A percentile compares a stretch with the other conserved stretches of the same genome.
Conservation (phyloP, 2,797 vertebrate species). For the Dipus sagitta region DNA sequence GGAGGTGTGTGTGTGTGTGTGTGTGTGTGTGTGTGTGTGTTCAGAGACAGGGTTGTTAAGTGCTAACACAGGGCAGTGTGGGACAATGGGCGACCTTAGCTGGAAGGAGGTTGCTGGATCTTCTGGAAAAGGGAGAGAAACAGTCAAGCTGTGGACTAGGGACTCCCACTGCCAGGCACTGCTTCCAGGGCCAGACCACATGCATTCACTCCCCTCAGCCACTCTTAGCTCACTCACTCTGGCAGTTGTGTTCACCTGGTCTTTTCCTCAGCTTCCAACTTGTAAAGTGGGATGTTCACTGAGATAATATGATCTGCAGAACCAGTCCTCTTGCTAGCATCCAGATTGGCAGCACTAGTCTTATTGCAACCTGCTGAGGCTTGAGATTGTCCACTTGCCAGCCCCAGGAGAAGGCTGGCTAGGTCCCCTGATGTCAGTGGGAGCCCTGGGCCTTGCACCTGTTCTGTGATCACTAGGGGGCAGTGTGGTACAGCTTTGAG, state of each 20-base stretch:
- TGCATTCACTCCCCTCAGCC: neutral
- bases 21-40: too few relatives aligned
- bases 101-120: neutral
- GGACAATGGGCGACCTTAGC: neutral
- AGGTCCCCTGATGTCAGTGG: too few relatives aligned
- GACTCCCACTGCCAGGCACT: too few relatives aligned
- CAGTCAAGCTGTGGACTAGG: too few relatives aligned
- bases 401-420: neutral
- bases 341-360: too few relatives aligned
- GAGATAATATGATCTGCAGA: neutral
- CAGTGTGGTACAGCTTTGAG: neutral
- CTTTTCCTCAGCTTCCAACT: too few relatives aligned
- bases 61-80: rapidly evolving
- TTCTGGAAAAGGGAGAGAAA: neutral
- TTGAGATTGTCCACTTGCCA: neutral
- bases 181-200: too few relatives aligned
- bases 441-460: neutral
- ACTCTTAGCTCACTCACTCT: neutral
- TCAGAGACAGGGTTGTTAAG: neutral
- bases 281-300: too few relatives aligned
- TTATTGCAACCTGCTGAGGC: neutral
- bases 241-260: too few relatives aligned
- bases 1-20: neutral
- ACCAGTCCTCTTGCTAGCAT: neutral
- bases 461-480: neutral